Base-by-base conservation (phyloP, 2,888 invertebrate species). In the Eustalomyia histrio region DNA sequence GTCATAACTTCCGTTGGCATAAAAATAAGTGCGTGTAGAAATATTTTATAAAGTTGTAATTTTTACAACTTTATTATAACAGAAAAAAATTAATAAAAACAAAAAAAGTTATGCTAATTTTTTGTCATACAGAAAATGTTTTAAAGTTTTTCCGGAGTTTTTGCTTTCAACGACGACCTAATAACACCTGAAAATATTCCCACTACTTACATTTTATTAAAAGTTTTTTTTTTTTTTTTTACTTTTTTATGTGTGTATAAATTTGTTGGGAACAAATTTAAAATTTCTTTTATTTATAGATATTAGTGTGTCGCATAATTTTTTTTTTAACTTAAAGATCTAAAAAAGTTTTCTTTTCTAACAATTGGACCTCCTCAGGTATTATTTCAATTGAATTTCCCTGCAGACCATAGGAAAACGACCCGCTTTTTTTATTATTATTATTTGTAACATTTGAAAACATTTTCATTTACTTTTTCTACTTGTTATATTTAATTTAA, bases 331-430 rank as follows among this genome's bases (percentile, higher is more conserved):
- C 53, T 39, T 29, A 21, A 55, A 24, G 39, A 53, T 5, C 53
- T 39, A 50, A 14, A 60, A 65, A 73, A 64, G 33, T 79, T 76
- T 83, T 82, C 58, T 57, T 55, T 75, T 39, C 24, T 67, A 65
- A 69, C 79, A 80, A 80, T 80, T 82, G 83, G 61, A 76, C 78
- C 67, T 83, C 82, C 75, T 83, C 84, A 84, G 84, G 84, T 84
- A 84, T 73, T 83, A 82, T 79, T 82, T 83, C 84, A 84, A 84
- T 83, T 84, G 84, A 76, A 80, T 82, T 80, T 83, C 83, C 83
- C 83, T 69, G 79, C 67, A 83, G 82, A 83, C 83, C 52, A 61
- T 2, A 35, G 17, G 17, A 50, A 55, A 61, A 78, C 72, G 47
- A 50, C 64, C 47, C 55, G n/a, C 64, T 68, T 67, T 50, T 47